Evolutionary conservation across 1,140 invertebrate genomes (phyloP).

Genomic region (Eciton burchellii): DNA sequence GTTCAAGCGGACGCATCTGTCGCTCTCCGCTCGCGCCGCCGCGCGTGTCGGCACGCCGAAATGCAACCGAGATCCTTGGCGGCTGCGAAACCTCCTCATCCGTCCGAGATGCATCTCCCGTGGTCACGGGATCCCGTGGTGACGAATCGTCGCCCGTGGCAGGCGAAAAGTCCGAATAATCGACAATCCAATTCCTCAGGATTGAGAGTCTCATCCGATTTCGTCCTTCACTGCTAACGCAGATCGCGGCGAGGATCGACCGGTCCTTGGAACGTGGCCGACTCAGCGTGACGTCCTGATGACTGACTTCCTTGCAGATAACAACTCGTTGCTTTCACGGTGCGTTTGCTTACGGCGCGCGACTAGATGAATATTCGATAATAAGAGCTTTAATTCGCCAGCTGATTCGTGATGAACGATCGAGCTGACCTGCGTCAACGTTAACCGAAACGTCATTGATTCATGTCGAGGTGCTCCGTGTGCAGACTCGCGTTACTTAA

Average conservation of each 20-base stretch:
- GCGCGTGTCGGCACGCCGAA: not conserved
- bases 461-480: too few relatives aligned
- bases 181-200: constrained; percentile 61
- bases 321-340: constrained; percentile 60
- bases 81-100: constrained; percentile 9
- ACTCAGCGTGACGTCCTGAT: constrained; percentile 64
- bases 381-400: constrained; percentile 40
- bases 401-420: not conserved
- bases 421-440: not conserved
- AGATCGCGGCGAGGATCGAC: constrained; percentile 49
- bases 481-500: not conserved
- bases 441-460: not conserved
- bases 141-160: constrained; percentile 42
- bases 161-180: constrained; percentile 28
- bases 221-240: constrained; percentile 33
- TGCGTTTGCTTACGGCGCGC: constrained; percentile 6
- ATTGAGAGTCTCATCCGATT: constrained; percentile 57
- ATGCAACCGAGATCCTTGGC: constrained; percentile 23
- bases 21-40: not conserved
- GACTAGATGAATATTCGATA: not conserved
- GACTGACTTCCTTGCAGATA: constrained; percentile 62
- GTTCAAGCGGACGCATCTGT: not conserved
- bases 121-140: constrained; percentile 55
- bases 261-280: constrained; percentile 67
- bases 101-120: constrained; percentile 42